phyloP scores from a whole-genome alignment of 1,140 invertebrate genomes.

The Chelonus insularis region DNA sequence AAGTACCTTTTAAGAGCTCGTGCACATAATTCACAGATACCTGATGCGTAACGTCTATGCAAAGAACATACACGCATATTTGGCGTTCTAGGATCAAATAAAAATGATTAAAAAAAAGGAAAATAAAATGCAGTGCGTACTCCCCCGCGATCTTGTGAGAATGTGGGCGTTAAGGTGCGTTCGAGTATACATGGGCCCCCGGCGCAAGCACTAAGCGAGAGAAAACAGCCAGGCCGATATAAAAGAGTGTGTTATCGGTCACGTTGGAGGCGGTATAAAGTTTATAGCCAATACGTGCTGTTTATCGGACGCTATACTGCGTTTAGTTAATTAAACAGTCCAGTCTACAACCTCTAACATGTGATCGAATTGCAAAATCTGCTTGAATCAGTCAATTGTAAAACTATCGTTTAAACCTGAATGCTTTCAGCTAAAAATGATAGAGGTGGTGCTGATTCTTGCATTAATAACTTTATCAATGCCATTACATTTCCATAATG shows the following conservation, averaged over 20 bases:
- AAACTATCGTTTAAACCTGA: no score
- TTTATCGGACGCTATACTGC: slow-evolving; percentile 42
- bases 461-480: no score
- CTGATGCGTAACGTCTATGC: slow-evolving; percentile 11
- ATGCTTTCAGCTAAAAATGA: no score
- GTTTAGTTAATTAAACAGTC: slow-evolving; percentile 49
- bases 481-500: no score
- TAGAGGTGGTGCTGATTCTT: no score
- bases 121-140: slow-evolving; percentile 11
- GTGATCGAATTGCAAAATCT: no score
- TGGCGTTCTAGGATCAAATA: slow-evolving; percentile 13
- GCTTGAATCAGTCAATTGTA: no score
- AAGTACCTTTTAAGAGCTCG: not conserved
- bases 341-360: not conserved
- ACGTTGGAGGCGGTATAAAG: slow-evolving; percentile 37
- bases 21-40: slow-evolving; percentile 19
- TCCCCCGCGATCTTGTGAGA: slow-evolving; percentile 22
- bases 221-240: slow-evolving; percentile 35
- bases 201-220: slow-evolving; percentile 21
- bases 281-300: slow-evolving; percentile 44
- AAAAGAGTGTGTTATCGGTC: slow-evolving; percentile 42
- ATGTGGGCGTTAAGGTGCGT: slow-evolving; percentile 48
- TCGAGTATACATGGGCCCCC: slow-evolving; percentile 20
- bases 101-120: slow-evolving; percentile 3
- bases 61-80: not conserved